Percentiles rank a stretch among this genome's conserved stretches.
Conservation (phyloP, 2,888 invertebrate species). For the Drosophila cracens region DNA sequence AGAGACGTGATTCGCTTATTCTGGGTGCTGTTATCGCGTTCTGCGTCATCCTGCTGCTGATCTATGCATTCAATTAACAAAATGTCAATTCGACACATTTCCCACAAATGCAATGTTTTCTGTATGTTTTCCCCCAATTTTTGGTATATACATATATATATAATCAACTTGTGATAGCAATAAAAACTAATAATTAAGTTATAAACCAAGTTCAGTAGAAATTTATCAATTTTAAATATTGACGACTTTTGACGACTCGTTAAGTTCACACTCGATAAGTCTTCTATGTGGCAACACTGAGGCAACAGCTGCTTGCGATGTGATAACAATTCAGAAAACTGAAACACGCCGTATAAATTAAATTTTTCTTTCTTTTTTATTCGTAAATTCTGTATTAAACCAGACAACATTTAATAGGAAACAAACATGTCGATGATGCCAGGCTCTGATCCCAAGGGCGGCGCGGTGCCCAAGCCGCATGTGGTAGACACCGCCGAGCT, state of each 20-base stretch:
- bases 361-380: neutral
- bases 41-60: conserved; percentile 94
- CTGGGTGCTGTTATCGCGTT: conserved; percentile 94
- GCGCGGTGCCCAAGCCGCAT: conserved; percentile 46
- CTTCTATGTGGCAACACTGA: conserved; percentile 47
- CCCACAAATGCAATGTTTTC: conserved; percentile 42
- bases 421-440: conserved; percentile 61
- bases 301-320: conserved; percentile 66
- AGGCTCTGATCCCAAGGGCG: conserved; percentile 22
- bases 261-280: conserved; percentile 16
- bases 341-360: conserved; percentile 19
- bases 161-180: conserved; percentile 71
- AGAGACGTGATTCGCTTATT: conserved; percentile 96
- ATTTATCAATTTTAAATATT: conserved; percentile 3
- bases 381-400: conserved; percentile 54
- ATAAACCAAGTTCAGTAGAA: neutral
- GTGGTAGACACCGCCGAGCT: conserved; percentile 85
- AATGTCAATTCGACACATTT: conserved; percentile 22
- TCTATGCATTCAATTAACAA: conserved; percentile 91
- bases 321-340: conserved; percentile 66
- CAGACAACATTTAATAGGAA: conserved; percentile 2
- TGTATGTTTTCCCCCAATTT: conserved; percentile 41
- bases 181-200: conserved; percentile 66
- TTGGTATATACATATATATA: conserved; percentile 54
- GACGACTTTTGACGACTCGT: conserved; percentile 15